These are phyloP conservation scores for Notodonta ziczac DNA, from an alignment of 2,888 invertebrate species.

Conservation along the genomic window DNA sequence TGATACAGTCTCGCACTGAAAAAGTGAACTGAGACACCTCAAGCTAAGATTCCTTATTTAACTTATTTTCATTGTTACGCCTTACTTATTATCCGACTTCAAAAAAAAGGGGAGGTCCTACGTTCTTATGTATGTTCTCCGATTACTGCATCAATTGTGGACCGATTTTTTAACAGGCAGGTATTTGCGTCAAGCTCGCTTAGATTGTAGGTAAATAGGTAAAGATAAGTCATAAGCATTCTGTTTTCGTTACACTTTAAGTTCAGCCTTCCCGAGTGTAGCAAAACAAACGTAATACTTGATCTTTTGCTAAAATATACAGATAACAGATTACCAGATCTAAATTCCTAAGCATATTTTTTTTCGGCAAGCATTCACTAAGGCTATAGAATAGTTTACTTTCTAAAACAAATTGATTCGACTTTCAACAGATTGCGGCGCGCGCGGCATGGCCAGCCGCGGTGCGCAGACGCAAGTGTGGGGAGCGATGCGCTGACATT, in stretches of 20 bases:
- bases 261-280: background rate
- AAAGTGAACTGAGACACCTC: too few species aligned
- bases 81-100: too few species aligned
- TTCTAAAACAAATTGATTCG: slow-evolving; percentile 81
- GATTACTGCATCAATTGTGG: too few species aligned
- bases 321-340: slow-evolving; percentile 10
- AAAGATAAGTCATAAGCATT: background rate
- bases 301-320: background rate
- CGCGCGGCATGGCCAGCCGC: slow-evolving; percentile 46
- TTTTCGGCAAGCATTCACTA: slow-evolving; percentile 54
- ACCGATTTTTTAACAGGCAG: too few species aligned
- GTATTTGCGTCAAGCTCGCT: background rate
- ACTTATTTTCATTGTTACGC: too few species aligned
- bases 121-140: too few species aligned
- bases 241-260: background rate
- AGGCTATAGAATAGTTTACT: slow-evolving; percentile 65
- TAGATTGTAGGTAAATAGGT: too few species aligned
- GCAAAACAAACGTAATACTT: background rate
- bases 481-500: slow-evolving; percentile 63
- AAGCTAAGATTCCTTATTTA: too few species aligned
- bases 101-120: too few species aligned
- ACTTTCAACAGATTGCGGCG: slow-evolving; percentile 77
- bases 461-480: slow-evolving; percentile 39
- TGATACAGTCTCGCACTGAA: too few species aligned
- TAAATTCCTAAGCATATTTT: slow-evolving; percentile 7